Evolutionary conservation across 53 echinoderm and acorn worm genomes (phyloP), one percentile per base, ranked within the genome.

Genomic region (Antedon mediterranea): DNA sequence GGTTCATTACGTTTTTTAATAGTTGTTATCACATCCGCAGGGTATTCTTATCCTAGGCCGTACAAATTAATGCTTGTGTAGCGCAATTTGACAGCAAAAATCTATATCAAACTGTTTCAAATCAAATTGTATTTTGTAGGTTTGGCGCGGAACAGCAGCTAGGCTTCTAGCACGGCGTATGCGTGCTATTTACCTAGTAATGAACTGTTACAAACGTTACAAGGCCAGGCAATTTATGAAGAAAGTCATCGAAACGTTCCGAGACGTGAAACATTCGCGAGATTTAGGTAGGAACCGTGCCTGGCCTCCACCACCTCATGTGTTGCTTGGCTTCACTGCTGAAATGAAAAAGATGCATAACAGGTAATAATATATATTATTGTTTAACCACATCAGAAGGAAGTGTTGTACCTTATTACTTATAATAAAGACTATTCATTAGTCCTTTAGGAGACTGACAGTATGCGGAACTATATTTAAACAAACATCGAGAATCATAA

Each of bases 121-220:
- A 3, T 30, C n/a, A 13, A 14, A 32, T 30, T 78, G 43, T 73
- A 8, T 43, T 75, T 43, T 76, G 5, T 34, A 98, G 98, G 76
- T 93, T 26, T 98, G 98, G 98, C 77, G 92, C 37, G 98, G 98
- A 0, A 86, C 98, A 3, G 88, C 93, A 7, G 98, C 92, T 30
- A 80, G 98, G 28, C 88, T 84, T 74, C 84, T 88, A 0, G 92
- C 88, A 34, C 85, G 86, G 83, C 87, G 88, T 78, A 98, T 88
- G 85, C 75, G 85, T 28, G 86, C 89, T 31, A 80, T 93, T 71
- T 98, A 98, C 72, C 73, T 79, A 79, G 88, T 98, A 84, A 98
- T 98, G 92, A 74, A 74, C 0, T 81, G 82, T 70, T 98, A 89
- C 98, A 84, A 90, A 32, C 84, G 81, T 31, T 98, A 90, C 80